Evolutionary conservation across 2,113 vertebrate species (phyloP), one percentile per base, ranked within the genome.

Genomic region (Cyprinodon brontotheroides): DNA sequence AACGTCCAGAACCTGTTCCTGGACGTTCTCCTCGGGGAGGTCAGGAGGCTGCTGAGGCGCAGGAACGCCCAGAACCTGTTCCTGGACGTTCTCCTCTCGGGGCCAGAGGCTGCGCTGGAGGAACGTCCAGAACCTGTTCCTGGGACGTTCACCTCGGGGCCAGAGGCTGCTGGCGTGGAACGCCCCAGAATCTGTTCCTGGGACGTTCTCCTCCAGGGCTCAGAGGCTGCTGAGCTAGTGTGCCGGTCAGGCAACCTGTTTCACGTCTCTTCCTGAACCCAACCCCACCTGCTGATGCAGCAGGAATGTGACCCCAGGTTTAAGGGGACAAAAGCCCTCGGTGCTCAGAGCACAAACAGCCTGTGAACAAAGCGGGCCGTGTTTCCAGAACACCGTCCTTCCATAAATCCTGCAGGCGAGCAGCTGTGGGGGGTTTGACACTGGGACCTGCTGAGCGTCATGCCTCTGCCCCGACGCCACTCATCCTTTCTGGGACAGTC

Each of bases 381-480:
- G 89, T 86, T 96, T 96, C 95, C 93, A 96, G 95, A 97, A 95
- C 77, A 15, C 86, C 43, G 43, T 71, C 45, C 79, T 81, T 79
- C 88, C 92, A 95, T 95, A 96, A 94, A 91, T 86, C 81, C 67
- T 66, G 45, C 9, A 38, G 4, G 2, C 15, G 11, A 62, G 75
- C 78, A 15, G 84, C 77, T 59, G 84, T 77, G 86, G 75, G 90
- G 81, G 84, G 88, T 94, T 89, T 93, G 90, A 65, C 79, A 11
- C 67, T 48, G 36, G 36, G 43, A 70, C 48, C 75, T 10, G 15
- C 73, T 61, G 70, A 70, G 45, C 20, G 79, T 38, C 85, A 96
- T 97, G 97, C 93, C 95, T 92, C 92, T 98, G 83, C 95, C 96
- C 7, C 93, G 96, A 91, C 95, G 94, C 78, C 92, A 95, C 80